phyloP scores from a whole-genome alignment of 37 sponge, comb jelly and placozoan species.

The Petrosia ficiformis region DNA sequence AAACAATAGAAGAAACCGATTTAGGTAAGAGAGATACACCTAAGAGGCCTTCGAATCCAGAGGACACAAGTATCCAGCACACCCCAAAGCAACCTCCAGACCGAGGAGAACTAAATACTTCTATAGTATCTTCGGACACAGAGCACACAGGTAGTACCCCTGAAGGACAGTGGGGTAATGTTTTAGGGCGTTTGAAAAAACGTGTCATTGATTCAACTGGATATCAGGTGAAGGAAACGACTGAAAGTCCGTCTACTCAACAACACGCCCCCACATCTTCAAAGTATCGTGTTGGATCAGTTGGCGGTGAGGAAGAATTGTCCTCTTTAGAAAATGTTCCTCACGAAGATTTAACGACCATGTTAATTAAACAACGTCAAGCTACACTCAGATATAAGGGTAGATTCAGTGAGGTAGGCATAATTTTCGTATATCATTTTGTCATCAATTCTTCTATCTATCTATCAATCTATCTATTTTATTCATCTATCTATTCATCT shows the following conservation, averaged over 20 bases:
- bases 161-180: conserved; percentile 9
- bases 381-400: conserved; percentile 43
- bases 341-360: conserved; percentile 40
- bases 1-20: no score
- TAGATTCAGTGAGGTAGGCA: conserved; percentile 48
- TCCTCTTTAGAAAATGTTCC: conserved; percentile 23
- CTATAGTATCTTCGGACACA: no score
- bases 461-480: background rate
- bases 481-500: background rate
- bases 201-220: conserved; percentile 21
- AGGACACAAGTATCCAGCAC: no score
- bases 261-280: background rate
- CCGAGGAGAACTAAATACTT: no score
- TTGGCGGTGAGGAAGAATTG: background rate
- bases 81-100: no score
- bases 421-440: background rate
- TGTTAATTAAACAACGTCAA: conserved; percentile 50
- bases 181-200: conserved; percentile 30
- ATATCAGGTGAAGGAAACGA: background rate
- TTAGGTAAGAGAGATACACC: no score
- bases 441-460: background rate
- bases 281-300: no score
- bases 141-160: background rate
- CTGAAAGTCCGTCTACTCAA: background rate
- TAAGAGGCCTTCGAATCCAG: no score